phyloP scores from a whole-genome alignment of 2,113 vertebrate genomes.

The Rhadina sibilatrix region DNA sequence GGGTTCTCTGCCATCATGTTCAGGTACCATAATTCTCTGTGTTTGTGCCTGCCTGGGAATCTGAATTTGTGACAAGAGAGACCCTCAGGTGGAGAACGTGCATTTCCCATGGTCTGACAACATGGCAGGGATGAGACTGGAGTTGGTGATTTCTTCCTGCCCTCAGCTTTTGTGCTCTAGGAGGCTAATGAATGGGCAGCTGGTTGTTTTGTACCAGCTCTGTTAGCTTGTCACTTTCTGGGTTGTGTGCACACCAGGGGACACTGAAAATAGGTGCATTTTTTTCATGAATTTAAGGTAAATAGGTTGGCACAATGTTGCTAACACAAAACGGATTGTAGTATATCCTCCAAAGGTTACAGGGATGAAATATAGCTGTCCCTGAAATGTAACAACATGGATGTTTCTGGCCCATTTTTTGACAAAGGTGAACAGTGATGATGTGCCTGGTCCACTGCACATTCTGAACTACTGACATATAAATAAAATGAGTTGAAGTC shows the following conservation, averaged over 20 bases:
- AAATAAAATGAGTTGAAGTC: constrained; percentile 60
- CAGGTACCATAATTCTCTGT: not conserved
- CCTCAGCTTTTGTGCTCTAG: not conserved
- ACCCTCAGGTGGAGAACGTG: rapidly evolving
- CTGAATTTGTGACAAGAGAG: not conserved
- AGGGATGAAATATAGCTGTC: constrained; percentile 33
- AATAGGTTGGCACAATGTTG: not conserved
- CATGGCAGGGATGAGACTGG: not conserved
- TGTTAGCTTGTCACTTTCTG: constrained; percentile 19
- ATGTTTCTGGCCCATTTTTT: constrained; percentile 38
- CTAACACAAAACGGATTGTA: constrained; percentile 49
- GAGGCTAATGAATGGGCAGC: not conserved
- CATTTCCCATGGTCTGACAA: not conserved
- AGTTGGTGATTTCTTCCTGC: not conserved
- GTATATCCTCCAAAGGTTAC: constrained; percentile 34
- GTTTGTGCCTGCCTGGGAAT: not conserved
- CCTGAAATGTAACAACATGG: not conserved
- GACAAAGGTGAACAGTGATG: constrained; percentile 51
- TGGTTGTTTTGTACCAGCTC: not conserved
- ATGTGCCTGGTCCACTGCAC: constrained; percentile 55
- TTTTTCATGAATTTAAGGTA: constrained; percentile 47
- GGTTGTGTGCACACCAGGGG: not conserved
- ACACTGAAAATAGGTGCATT: constrained; percentile 23
- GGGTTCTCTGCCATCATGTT: not conserved
- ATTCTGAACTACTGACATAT: constrained; percentile 50